phyloP scores from a whole-genome alignment of 2,797 vertebrate genomes.

The Psittacula derbiana region DNA sequence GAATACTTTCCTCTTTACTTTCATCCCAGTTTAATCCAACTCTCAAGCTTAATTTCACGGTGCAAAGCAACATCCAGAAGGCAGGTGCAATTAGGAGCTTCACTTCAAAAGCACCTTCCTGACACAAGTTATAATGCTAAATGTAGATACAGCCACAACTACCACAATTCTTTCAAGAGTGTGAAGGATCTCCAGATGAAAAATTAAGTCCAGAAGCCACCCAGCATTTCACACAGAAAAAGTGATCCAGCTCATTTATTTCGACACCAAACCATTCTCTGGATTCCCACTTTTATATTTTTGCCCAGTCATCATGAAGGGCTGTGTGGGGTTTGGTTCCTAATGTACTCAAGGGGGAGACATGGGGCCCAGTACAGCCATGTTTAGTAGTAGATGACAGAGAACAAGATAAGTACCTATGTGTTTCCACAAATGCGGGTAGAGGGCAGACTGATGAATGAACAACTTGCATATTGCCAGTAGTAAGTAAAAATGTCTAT shows the following conservation, averaged over 20 bases:
- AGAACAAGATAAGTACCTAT: background rate
- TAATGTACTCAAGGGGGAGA: background rate
- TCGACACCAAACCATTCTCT: background rate
- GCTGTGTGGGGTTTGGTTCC: background rate
- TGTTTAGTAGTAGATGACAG: background rate
- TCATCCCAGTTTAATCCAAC: background rate
- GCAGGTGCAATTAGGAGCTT: background rate
- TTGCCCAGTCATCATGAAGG: background rate
- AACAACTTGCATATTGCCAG: background rate
- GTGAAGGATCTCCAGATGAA: background rate
- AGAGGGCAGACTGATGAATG: background rate
- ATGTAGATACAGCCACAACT: background rate
- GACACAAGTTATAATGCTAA: background rate
- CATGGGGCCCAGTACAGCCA: background rate
- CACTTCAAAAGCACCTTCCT: background rate
- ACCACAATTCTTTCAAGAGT: background rate
- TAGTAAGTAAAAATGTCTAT: background rate
- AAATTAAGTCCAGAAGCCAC: background rate
- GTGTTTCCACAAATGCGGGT: background rate
- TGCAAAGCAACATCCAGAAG: background rate
- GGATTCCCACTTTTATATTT: background rate
- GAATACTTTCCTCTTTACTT: background rate
- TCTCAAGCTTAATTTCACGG: background rate
- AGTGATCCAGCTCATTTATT: background rate
- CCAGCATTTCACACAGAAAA: background rate